Conservation (phyloP, 2,888 invertebrate genomes). For the Cancer borealis region DNA sequence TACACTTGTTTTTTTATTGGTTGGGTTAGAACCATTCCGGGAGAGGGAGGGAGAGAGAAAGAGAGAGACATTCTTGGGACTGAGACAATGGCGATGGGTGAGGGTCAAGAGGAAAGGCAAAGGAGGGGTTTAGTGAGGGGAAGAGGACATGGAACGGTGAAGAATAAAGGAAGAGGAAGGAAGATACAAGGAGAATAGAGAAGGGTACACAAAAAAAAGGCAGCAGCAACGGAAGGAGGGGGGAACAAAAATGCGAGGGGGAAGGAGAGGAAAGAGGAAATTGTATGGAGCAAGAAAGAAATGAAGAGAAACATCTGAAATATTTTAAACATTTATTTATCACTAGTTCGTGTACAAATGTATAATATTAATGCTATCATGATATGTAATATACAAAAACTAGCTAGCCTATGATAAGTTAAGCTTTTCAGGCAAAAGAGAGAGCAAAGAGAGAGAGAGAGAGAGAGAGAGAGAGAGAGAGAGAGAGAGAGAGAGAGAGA, state of each 20-base stretch:
- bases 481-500: not conserved
- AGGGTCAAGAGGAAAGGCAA: not conserved
- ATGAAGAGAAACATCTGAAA: no score
- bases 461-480: not conserved
- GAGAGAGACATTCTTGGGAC: not conserved
- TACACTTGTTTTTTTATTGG: constrained; percentile 56
- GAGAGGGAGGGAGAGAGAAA: not conserved
- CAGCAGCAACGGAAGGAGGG: not conserved
- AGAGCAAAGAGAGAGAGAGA: not conserved
- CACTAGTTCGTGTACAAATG: no score
- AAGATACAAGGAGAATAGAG: not conserved
- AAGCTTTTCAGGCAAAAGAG: not conserved
- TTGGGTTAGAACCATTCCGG: constrained; percentile 35
- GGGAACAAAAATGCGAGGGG: not conserved
- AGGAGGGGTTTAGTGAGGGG: not conserved
- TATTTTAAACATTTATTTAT: no score
- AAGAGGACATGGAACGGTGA: not conserved
- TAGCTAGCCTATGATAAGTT: no score
- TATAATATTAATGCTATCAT: no score
- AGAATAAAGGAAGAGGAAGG: not conserved
- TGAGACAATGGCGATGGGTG: constrained; percentile 12
- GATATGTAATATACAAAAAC: no score
- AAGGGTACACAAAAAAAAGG: not conserved
- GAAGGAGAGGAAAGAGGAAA: not conserved
- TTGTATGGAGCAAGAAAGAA: not conserved